phyloP scores from a whole-genome alignment of 2,888 invertebrate species.

The Tridacna gigas region DNA sequence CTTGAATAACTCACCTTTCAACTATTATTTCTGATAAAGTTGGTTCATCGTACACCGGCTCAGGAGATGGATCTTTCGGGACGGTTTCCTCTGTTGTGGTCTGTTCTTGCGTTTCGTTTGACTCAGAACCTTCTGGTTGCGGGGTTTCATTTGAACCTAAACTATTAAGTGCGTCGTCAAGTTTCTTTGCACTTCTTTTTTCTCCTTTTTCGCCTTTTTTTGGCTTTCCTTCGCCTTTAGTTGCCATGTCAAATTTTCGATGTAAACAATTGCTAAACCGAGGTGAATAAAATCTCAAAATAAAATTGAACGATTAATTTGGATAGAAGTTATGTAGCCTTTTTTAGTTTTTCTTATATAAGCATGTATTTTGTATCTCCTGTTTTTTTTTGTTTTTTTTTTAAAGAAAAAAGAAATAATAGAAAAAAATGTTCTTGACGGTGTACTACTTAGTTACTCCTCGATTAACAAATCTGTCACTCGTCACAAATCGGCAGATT shows the following conservation, averaged over 20 bases:
- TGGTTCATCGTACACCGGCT: slow-evolving; percentile 83
- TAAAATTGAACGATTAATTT: too few relatives aligned
- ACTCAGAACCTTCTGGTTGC: slow-evolving; percentile 62
- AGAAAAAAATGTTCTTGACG: too few relatives aligned
- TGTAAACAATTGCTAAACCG: slow-evolving; percentile 68
- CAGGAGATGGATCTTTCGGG: slow-evolving; percentile 75
- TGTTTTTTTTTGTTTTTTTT: background rate
- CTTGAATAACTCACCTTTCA: slow-evolving; percentile 70
- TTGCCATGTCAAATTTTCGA: slow-evolving; percentile 74
- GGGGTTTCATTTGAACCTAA: slow-evolving; percentile 74
- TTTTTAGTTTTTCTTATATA: background rate
- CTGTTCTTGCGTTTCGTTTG: slow-evolving; percentile 51
- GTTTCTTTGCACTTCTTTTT: slow-evolving; percentile 76
- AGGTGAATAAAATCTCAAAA: slow-evolving; percentile 31
- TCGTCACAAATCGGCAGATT: too few relatives aligned
- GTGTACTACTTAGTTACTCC: too few relatives aligned
- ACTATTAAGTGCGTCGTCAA: slow-evolving; percentile 72
- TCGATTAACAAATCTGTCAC: too few relatives aligned
- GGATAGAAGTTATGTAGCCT: background rate
- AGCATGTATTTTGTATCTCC: background rate
- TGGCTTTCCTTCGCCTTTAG: slow-evolving; percentile 73
- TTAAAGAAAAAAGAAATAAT: background rate
- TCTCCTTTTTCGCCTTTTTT: slow-evolving; percentile 76
- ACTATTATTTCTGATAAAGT: slow-evolving; percentile 82
- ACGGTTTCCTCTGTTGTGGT: slow-evolving; percentile 53